Evolutionary conservation across 2,113 vertebrate species (phyloP).

Genomic region (Vanacampus margaritifer): DNA sequence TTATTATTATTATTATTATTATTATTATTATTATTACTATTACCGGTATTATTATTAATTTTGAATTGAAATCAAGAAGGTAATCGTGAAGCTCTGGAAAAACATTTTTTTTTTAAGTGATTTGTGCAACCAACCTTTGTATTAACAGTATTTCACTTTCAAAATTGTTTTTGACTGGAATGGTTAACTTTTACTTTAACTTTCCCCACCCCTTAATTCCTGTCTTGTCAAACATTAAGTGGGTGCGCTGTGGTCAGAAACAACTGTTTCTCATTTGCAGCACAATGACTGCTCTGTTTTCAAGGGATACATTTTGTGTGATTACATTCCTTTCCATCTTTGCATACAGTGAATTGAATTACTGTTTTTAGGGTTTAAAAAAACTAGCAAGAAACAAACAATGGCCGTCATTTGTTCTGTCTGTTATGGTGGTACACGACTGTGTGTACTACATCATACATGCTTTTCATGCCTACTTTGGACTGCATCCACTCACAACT

Average conservation of each 20-base stretch:
- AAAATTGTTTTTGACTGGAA: slow-evolving; percentile 6
- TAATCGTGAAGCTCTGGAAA: not conserved
- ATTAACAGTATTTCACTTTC: slow-evolving; percentile 5
- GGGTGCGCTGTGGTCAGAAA: slow-evolving; percentile 31
- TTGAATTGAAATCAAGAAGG: too few species aligned
- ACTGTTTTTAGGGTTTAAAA: slow-evolving; percentile 35
- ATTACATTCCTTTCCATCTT: slow-evolving; percentile 56
- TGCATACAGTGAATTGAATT: slow-evolving; percentile 44
- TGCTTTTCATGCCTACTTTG: slow-evolving; percentile 27
- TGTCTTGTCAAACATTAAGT: slow-evolving; percentile 41
- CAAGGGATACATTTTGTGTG: slow-evolving; percentile 36
- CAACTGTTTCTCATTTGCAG: slow-evolving; percentile 58
- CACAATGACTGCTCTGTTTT: slow-evolving; percentile 52
- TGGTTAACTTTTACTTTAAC: not conserved
- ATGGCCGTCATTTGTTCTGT: slow-evolving; percentile 66
- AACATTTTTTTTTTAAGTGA: not conserved
- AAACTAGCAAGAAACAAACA: slow-evolving; percentile 20
- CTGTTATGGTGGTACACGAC: slow-evolving; percentile 62
- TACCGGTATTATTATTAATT: too few species aligned
- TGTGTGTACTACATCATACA: slow-evolving; percentile 56
- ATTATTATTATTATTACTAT: too few species aligned
- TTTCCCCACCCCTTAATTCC: slow-evolving; percentile 15
- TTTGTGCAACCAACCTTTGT: not conserved
- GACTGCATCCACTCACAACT: slow-evolving; percentile 43
- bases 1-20: too few species aligned